A percentile compares a stretch with the other conserved stretches of the same genome.
Conservation (phyloP, 2,113 vertebrate genomes). For the Uria aalge region DNA sequence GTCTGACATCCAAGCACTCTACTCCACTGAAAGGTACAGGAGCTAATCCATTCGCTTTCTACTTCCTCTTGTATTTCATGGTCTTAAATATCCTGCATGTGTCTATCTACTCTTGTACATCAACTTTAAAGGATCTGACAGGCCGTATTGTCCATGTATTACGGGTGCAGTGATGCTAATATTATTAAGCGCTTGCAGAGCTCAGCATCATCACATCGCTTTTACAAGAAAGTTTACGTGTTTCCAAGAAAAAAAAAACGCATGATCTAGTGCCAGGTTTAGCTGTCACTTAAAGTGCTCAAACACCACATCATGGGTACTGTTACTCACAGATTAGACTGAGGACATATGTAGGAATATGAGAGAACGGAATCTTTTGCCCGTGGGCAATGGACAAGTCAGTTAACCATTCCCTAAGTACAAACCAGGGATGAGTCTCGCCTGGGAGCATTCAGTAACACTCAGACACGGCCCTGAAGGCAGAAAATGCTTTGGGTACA, state of each 20-base stretch:
- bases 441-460: neutral
- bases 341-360: fast-evolving
- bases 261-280: neutral
- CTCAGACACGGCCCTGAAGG: neutral
- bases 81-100: neutral
- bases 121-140: neutral
- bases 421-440: neutral
- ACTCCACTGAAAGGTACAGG: neutral
- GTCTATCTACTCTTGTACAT: neutral
- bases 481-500: neutral
- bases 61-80: neutral
- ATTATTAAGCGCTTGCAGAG: neutral
- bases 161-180: neutral
- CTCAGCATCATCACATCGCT: neutral
- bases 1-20: neutral
- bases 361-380: neutral
- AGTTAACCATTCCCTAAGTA: neutral
- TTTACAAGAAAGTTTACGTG: neutral
- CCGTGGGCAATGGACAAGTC: neutral
- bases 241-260: neutral
- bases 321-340: neutral
- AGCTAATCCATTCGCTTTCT: neutral
- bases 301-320: fast-evolving
- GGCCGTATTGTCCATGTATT: fast-evolving
- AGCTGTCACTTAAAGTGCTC: neutral